Conservation (phyloP, 2,797 vertebrate genomes). For the Parambassis ranga region DNA sequence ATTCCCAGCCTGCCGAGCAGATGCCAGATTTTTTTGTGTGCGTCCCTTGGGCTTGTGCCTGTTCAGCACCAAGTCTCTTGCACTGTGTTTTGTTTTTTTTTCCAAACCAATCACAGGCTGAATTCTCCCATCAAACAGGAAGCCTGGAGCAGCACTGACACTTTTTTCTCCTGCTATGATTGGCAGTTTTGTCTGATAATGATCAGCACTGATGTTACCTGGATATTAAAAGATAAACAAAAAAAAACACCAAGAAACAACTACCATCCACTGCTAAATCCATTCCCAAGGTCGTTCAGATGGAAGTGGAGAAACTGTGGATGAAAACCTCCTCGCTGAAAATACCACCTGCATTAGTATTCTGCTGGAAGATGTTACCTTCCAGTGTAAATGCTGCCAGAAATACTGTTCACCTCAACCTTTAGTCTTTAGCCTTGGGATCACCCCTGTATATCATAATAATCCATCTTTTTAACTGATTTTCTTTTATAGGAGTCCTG, state of each 20-base stretch:
- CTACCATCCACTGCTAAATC: background rate
- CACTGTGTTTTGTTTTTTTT: constrained; percentile 58
- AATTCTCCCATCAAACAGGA: constrained; percentile 45
- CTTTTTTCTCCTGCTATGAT: too few relatives aligned
- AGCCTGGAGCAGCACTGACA: constrained; percentile 35
- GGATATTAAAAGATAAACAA: background rate
- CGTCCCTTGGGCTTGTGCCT: constrained; percentile 50
- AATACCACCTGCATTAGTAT: constrained; percentile 14
- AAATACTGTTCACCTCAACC: constrained; percentile 10
- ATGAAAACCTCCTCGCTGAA: constrained; percentile 1
- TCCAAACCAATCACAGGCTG: constrained; percentile 45
- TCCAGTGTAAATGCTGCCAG: background rate
- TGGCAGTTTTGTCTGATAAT: background rate
- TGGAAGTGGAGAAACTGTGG: background rate
- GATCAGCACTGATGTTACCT: too few relatives aligned
- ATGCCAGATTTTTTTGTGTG: constrained; percentile 55
- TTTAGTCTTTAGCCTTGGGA: background rate
- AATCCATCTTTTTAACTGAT: too few relatives aligned
- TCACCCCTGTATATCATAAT: background rate
- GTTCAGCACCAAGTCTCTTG: constrained; percentile 37
- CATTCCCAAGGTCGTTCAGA: constrained; percentile 30
- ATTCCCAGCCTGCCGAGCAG: constrained; percentile 65
- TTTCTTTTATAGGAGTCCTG: too few relatives aligned
- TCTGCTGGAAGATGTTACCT: background rate
- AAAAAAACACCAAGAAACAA: too few relatives aligned